Evolutionary conservation across 2,113 vertebrate species (phyloP).

Genomic region (Sinocyclocheilus anshuiensis): DNA sequence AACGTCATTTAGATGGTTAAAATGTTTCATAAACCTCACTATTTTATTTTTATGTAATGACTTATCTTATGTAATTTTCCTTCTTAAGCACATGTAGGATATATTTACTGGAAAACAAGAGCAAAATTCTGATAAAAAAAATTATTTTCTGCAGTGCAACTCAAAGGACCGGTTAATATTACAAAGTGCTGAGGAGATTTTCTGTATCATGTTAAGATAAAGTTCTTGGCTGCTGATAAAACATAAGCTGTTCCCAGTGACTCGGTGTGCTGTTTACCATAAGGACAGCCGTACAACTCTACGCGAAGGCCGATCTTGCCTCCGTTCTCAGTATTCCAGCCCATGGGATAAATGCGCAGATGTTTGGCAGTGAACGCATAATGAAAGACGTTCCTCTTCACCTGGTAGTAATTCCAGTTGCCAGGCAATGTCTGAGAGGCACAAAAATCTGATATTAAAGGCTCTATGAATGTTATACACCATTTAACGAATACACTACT

Average conservation of each 20-base stretch:
- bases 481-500: background rate
- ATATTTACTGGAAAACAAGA: background rate
- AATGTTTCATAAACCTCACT: background rate
- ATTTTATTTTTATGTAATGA: background rate
- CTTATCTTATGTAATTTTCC: background rate
- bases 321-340: constrained; percentile 87
- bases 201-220: background rate
- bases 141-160: background rate
- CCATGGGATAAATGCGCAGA: constrained; percentile 90
- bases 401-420: constrained; percentile 92
- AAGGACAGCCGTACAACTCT: constrained; percentile 91
- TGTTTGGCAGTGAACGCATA: constrained; percentile 92
- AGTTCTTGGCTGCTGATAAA: constrained; percentile 8
- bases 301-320: constrained; percentile 93
- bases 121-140: background rate
- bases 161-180: background rate
- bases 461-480: background rate
- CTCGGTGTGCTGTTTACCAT: constrained; percentile 77
- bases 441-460: background rate
- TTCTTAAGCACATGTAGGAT: background rate
- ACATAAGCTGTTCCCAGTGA: background rate
- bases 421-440: constrained; percentile 88
- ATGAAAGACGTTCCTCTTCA: constrained; percentile 92
- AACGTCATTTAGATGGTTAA: background rate
- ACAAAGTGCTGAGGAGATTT: constrained; percentile 7